Evolutionary conservation across 2,797 vertebrate species (phyloP), one percentile per base, ranked within the genome.

Genomic region (Picus viridis): DNA sequence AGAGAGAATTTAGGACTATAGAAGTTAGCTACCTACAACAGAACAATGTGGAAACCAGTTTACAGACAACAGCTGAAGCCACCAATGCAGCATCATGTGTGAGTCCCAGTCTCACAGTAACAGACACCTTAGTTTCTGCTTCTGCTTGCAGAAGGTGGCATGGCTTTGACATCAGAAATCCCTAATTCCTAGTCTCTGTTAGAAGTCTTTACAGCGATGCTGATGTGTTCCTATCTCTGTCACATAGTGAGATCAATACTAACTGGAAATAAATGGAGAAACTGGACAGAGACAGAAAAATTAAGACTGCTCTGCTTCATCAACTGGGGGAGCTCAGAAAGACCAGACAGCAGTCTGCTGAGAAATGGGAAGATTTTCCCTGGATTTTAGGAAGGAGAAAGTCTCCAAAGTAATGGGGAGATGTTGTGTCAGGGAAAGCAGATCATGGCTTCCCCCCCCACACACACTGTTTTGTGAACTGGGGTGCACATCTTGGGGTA

Each of bases 251-350:
- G 70, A 77, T 15, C 29, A 5, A 10, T 11, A 11, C 13, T 69
- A 59, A 39, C 12, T 78, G 58, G 56, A 87, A 92, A 71, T 88
- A 88, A 84, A 87, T 71, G 41, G 36, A 41, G 39, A 92, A 87
- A 77, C 1, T 18, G 69, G 51, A 43, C 6, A 75, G 19, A 39
- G 36, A 64, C 12, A 32, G 7, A 87, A 85, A 92, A 90, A 86
- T 53, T 23, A 77, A 78, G 23, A 72, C 70, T 92, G 34, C 13
- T 80, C 76, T 9, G 72, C 61, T 87, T 78, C 59, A 89, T 26
- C n/a, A 61, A 10, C 32, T 4, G 8, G 73, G 23, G 49, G 34
- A 73, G 5, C 27, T 83, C 5, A 6, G 61, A 63, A 41, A 61
- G 45, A 75, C 19, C 2, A 34, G 54, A 45, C 12, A 78, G 57